A percentile compares a stretch with the other conserved stretches of the same genome.
phyloP scores from a whole-genome alignment of 2,113 vertebrate species.

The Dryoscopus gambensis region DNA sequence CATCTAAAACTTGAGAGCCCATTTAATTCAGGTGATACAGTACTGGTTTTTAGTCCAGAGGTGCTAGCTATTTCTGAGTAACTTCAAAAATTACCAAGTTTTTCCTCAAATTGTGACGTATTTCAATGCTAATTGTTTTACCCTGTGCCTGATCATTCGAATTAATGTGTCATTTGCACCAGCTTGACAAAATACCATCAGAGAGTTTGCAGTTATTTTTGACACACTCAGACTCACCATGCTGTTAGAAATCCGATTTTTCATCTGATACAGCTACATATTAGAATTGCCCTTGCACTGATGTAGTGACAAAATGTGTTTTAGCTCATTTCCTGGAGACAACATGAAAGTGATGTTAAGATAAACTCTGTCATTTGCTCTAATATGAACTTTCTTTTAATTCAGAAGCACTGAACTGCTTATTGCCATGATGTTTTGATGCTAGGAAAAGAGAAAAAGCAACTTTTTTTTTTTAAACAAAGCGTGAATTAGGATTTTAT shows the following conservation, averaged over 20 bases:
- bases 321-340: not conserved
- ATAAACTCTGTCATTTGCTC: not conserved
- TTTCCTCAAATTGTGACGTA: not conserved
- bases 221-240: not conserved
- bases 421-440: not conserved
- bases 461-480: not conserved
- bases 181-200: not conserved
- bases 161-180: not conserved
- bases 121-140: not conserved
- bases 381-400: not conserved
- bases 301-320: not conserved
- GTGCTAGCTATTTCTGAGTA: not conserved
- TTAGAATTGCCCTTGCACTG: not conserved
- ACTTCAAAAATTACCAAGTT: not conserved
- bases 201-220: not conserved
- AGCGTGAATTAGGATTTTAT: not conserved
- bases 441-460: not conserved
- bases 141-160: not conserved
- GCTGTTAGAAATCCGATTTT: not conserved
- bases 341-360: not conserved
- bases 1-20: not conserved
- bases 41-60: not conserved
- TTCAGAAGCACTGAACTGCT: not conserved
- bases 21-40: not conserved
- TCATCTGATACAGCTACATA: not conserved